phyloP scores from a whole-genome alignment of 2,113 vertebrate genomes.

The Peucedramus taeniatus region DNA sequence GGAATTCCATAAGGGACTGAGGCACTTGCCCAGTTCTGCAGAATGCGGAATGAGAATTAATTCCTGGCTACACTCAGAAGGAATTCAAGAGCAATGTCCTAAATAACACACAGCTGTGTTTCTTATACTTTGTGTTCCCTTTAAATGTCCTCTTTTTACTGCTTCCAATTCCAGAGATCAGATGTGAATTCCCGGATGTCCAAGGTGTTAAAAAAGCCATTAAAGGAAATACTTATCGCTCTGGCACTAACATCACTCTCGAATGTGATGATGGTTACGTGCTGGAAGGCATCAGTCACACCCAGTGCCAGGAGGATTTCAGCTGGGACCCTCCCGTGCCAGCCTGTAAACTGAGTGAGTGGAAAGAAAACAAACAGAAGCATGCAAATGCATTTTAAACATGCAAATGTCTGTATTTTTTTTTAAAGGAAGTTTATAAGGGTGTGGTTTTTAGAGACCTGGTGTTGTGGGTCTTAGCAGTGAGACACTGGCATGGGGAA shows the following conservation, averaged over 20 bases:
- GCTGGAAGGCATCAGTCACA: slow-evolving; percentile 38
- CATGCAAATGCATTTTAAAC: background rate
- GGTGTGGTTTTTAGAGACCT: background rate
- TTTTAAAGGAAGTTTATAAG: too few relatives aligned
- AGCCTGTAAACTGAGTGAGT: slow-evolving; percentile 57
- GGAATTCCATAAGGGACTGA: background rate
- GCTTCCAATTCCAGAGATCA: slow-evolving; percentile 28
- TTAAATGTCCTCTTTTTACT: background rate
- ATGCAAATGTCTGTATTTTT: background rate
- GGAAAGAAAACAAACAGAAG: accelerated
- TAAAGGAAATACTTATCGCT: background rate
- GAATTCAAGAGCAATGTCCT: background rate
- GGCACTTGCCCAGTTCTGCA: background rate
- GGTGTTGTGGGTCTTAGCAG: background rate
- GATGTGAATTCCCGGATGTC: slow-evolving; percentile 40
- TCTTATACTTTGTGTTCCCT: background rate
- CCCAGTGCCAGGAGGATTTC: slow-evolving; percentile 49
- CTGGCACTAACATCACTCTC: slow-evolving; percentile 39
- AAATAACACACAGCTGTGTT: background rate
- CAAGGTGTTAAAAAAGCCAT: slow-evolving; percentile 44
- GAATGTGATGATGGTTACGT: slow-evolving; percentile 52
- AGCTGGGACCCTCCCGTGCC: slow-evolving; percentile 67
- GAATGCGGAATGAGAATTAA: background rate
- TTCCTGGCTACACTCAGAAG: background rate
- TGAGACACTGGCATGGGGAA: background rate